A percentile compares a stretch with the other conserved stretches of the same genome.
These are phyloP conservation scores for Sinotaia quadrata DNA, from an alignment of 2,888 invertebrate genomes.

Conservation along the genomic window DNA sequence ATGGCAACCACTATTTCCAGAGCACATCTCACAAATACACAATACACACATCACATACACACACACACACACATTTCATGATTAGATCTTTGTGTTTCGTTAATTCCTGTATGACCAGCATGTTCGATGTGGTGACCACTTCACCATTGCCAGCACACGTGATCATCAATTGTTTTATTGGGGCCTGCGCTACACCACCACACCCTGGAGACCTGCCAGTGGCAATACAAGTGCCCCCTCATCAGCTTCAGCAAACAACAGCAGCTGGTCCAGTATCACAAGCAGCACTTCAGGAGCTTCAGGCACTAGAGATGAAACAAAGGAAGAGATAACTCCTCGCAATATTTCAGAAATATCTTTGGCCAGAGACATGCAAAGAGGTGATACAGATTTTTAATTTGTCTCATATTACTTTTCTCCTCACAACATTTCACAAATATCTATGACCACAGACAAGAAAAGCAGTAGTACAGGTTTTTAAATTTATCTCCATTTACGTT, in stretches of 20 bases:
- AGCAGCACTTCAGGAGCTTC: not conserved
- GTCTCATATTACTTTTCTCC: too few relatives aligned
- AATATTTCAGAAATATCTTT: conserved; percentile 3
- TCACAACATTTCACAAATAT: too few relatives aligned
- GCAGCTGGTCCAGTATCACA: conserved; percentile 26
- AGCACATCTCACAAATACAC: too few relatives aligned
- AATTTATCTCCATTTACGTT: too few relatives aligned
- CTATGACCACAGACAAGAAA: too few relatives aligned
- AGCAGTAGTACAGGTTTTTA: too few relatives aligned
- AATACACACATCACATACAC: too few relatives aligned
- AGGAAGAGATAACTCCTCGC: conserved; percentile 21
- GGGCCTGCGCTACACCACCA: conserved; percentile 74
- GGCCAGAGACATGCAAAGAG: too few relatives aligned
- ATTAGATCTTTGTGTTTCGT: too few relatives aligned
- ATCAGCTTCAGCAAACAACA: not conserved
- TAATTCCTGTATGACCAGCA: conserved; percentile 73
- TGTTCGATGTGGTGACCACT: conserved; percentile 79
- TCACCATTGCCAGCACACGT: conserved; percentile 79
- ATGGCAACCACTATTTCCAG: too few relatives aligned
- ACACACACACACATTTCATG: too few relatives aligned
- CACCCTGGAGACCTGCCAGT: conserved; percentile 45
- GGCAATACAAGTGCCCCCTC: conserved; percentile 2
- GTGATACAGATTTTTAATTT: too few relatives aligned
- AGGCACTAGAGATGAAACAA: not conserved
- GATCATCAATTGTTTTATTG: conserved; percentile 81